Base-by-base conservation (phyloP, 2,113 vertebrate genomes). In the Oenanthe oenanthe region DNA sequence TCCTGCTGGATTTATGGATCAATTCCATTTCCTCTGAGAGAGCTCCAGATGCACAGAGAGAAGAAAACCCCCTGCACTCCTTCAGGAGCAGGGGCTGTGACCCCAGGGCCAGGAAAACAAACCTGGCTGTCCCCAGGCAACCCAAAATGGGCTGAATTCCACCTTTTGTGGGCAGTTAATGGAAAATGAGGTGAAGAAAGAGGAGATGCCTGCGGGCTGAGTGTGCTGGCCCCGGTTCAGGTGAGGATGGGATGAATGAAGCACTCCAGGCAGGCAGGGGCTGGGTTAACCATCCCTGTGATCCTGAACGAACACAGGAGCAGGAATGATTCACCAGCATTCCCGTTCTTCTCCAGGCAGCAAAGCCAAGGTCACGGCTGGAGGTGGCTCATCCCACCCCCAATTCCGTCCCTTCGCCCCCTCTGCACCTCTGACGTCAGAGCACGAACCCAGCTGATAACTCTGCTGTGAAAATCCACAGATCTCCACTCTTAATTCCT, bases 121-220 rank as follows among this genome's bases (percentile, higher is more conserved):
- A 17, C 62, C 66, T 8, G 12, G 11, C 6, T 67, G 57, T 31
- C 47, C 89, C 32, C 57, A 26, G 60, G 32, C 56, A 67, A 58
- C 47, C 45, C 56, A 21, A 12, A 34, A 40, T 0, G 10, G 28
- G 62, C 22, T 1, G 29, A 36, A 24, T 78, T 56, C 48, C 34
- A 7, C 7, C 31, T 60, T 86, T 9, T 16, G 31, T 10, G 57
- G 62, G 58, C 2, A 4, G 5, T 6, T 11, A 17, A 40, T 3
- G 25, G 28, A 20, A 61, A 92, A 28, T 2, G 22, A 3, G 54
- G 47, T 50, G 58, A 13, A 67, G 22, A 60, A 70, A 28, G 10
- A 26, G 67, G n/a, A 50, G 77, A 7, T 0, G 0, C 47, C 51
- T 70, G 62, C 0, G 1, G 38, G 25, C 42, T 5, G 36, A 36